Percentiles rank a stretch among this genome's conserved stretches.
phyloP scores from a whole-genome alignment of 2,888 invertebrate species.

The Phortica magna region DNA sequence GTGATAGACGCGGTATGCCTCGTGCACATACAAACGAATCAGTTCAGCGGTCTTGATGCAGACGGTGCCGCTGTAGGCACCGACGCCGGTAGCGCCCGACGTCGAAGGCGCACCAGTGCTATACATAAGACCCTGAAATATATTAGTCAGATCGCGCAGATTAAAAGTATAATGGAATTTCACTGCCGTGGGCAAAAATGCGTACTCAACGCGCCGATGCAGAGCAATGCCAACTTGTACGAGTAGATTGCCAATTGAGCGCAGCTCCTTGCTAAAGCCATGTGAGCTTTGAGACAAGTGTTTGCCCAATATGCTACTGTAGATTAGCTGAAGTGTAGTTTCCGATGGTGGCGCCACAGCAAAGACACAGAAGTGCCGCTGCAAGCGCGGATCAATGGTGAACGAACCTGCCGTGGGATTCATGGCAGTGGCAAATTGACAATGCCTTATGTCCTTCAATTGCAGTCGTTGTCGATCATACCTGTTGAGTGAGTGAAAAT shows the following conservation, averaged over 20 bases:
- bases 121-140: constrained; percentile 95
- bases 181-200: constrained; percentile 94
- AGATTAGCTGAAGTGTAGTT: constrained; percentile 90
- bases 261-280: constrained; percentile 81
- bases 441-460: constrained; percentile 94
- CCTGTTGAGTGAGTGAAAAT: constrained; percentile 48
- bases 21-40: constrained; percentile 93
- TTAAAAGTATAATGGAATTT: constrained; percentile 98
- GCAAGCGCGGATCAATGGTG: constrained; percentile 93
- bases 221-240: constrained; percentile 87
- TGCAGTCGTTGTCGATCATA: constrained; percentile 88
- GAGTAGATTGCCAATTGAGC: constrained; percentile 65
- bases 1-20: constrained; percentile 92
- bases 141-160: constrained; percentile 93
- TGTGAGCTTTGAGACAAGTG: constrained; percentile 84
- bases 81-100: constrained; percentile 43
- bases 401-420: constrained; percentile 98
- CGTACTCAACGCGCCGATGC: constrained; percentile 86
- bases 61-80: constrained; percentile 62
- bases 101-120: constrained; percentile 82
- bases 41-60: constrained; percentile 85
- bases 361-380: constrained; percentile 92
- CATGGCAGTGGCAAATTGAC: constrained; percentile 97
- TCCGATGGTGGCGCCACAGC: constrained; percentile 89
- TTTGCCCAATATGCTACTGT: constrained; percentile 88